Conservation (phyloP, 35 echinoderm and acorn worm species). For the Lytechinus variegatus region DNA sequence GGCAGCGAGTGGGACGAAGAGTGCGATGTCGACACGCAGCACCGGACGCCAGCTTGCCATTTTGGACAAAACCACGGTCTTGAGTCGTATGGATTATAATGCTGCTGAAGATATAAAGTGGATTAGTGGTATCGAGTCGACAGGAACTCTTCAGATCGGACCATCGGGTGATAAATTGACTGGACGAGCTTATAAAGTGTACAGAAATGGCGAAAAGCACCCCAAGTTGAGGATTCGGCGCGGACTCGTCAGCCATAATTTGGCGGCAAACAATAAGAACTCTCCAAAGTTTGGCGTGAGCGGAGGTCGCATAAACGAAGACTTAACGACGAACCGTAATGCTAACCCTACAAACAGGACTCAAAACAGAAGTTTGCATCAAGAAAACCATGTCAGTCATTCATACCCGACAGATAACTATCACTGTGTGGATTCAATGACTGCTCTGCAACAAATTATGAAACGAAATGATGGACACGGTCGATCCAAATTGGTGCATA, state of each 20-base stretch:
- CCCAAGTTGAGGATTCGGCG: slow-evolving; percentile 74
- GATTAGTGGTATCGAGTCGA: slow-evolving; percentile 79
- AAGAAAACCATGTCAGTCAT: not conserved
- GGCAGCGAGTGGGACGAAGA: not conserved
- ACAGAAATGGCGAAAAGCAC: slow-evolving; percentile 66
- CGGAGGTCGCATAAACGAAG: slow-evolving; percentile 66
- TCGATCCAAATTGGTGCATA: slow-evolving; percentile 33
- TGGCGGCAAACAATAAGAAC: slow-evolving; percentile 36
- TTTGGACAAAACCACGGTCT: slow-evolving; percentile 70
- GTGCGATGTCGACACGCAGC: slow-evolving; percentile 20
- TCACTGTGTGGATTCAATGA: not conserved
- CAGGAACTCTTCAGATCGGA: slow-evolving; percentile 74
- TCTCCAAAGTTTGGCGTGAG: slow-evolving; percentile 60
- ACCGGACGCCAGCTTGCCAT: slow-evolving; percentile 69
- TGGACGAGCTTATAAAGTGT: slow-evolving; percentile 66
- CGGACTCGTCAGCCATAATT: slow-evolving; percentile 87
- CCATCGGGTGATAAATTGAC: slow-evolving; percentile 47
- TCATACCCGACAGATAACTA: not conserved
- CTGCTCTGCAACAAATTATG: slow-evolving; percentile 19
- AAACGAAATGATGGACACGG: slow-evolving; percentile 16
- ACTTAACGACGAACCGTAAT: not conserved
- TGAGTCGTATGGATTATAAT: slow-evolving; percentile 76
- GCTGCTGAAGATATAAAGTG: slow-evolving; percentile 81
- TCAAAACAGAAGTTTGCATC: not conserved
- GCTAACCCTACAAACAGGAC: not conserved